Conservation (phyloP, 2,797 vertebrate genomes). For the Silurus lanzhouensis region DNA sequence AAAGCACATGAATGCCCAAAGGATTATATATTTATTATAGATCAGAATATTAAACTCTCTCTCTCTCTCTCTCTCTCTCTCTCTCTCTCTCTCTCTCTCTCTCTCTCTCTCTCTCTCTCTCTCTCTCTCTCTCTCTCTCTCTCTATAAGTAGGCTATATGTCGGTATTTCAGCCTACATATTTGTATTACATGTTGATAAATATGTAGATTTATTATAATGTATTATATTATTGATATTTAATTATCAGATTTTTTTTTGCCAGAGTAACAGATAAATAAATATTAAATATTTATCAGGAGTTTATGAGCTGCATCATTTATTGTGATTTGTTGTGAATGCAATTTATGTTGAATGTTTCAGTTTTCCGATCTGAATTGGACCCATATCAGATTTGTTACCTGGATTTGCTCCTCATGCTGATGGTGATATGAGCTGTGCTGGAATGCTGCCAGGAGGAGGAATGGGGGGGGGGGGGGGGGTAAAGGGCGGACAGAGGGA, state of each 20-base stretch:
- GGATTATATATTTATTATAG: background rate
- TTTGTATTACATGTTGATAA: background rate
- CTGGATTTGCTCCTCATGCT: background rate
- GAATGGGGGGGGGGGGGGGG: slow-evolving; percentile 61
- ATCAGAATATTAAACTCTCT: background rate
- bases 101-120: no score
- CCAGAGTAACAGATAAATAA: no score
- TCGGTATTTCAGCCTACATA: background rate
- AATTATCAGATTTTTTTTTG: no score
- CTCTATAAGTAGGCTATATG: background rate
- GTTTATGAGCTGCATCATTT: background rate
- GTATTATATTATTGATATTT: background rate
- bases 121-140: no score
- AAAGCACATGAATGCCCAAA: background rate
- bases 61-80: no score
- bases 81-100: no score
- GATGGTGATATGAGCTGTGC: slow-evolving; percentile 53
- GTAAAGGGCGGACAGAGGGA: slow-evolving; percentile 59
- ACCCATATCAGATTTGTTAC: background rate
- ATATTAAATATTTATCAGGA: background rate
- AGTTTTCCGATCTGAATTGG: slow-evolving; percentile 8
- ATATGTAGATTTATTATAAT: background rate
- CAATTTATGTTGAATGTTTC: background rate
- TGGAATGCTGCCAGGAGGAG: slow-evolving; percentile 70
- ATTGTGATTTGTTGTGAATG: background rate